phyloP scores from a whole-genome alignment of 2,797 vertebrate genomes.

The Discoglossus pictus region DNA sequence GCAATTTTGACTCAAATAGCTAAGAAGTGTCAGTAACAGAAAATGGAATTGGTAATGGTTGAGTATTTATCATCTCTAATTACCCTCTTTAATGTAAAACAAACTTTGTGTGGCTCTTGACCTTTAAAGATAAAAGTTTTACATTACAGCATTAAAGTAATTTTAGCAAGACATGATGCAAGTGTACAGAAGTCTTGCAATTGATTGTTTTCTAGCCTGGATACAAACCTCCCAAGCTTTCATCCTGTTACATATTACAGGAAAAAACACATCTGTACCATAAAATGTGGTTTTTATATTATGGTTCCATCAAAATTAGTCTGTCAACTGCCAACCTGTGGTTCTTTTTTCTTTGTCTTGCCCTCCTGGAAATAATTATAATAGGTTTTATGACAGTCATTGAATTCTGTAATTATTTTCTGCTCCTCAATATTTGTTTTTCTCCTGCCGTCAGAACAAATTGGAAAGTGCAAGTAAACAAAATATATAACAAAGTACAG shows the following conservation, averaged over 20 bases:
- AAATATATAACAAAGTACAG: constrained; percentile 19
- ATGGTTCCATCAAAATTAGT: background rate
- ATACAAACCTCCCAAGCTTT: background rate
- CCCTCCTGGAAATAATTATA: constrained; percentile 6
- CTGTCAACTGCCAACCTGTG: constrained; percentile 11
- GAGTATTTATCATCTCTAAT: too few relatives aligned
- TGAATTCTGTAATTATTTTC: constrained; percentile 14
- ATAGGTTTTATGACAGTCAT: constrained; percentile 15
- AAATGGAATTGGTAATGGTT: too few relatives aligned
- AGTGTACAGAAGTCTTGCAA: background rate
- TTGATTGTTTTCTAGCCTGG: background rate
- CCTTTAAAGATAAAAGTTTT: too few relatives aligned
- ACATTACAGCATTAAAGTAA: too few relatives aligned
- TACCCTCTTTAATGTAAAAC: too few relatives aligned
- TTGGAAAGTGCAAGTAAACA: constrained; percentile 22
- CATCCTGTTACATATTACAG: background rate
- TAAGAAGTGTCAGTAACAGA: too few relatives aligned
- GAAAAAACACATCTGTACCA: too few relatives aligned
- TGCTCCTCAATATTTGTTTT: background rate
- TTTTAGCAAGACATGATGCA: background rate
- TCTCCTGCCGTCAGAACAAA: constrained; percentile 5
- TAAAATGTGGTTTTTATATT: background rate
- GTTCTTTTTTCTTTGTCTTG: background rate
- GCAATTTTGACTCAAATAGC: too few relatives aligned
- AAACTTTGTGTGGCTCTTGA: too few relatives aligned